These are phyloP conservation scores for Brienomyrus longianalis DNA, from an alignment of 2,113 vertebrate species.

Conservation along the genomic window DNA sequence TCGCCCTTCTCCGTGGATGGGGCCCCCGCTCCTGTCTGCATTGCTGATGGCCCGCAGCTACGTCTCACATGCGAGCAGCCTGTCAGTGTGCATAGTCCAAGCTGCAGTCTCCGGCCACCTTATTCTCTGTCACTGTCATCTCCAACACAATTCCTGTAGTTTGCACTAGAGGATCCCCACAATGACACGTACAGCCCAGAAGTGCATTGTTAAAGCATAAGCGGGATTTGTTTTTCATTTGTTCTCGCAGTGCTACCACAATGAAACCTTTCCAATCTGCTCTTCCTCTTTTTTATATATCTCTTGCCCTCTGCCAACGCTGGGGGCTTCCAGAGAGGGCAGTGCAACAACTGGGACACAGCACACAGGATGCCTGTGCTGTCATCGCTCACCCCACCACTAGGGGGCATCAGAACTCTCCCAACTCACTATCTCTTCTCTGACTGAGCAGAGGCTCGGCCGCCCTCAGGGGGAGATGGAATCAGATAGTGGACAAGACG, in stretches of 20 bases:
- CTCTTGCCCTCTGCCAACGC: not conserved
- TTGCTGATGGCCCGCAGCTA: not conserved
- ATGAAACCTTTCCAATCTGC: not conserved
- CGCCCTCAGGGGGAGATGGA: constrained; percentile 45
- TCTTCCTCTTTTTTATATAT: not conserved
- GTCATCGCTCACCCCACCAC: constrained; percentile 19
- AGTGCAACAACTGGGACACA: not conserved
- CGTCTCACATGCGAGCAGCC: not conserved
- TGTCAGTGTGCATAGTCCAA: too few species aligned
- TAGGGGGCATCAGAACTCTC: constrained; percentile 27
- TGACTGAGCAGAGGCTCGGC: not conserved
- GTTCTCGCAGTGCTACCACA: not conserved
- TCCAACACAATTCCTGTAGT: not conserved
- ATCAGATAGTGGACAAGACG: constrained; percentile 31
- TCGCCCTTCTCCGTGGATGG: not conserved
- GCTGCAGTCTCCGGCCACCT: not conserved
- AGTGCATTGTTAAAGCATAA: not conserved
- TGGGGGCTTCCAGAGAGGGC: not conserved
- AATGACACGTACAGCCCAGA: not conserved
- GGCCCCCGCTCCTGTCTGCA: not conserved
- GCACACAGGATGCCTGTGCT: not conserved
- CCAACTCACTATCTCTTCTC: not conserved
- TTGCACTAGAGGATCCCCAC: not conserved
- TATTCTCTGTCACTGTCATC: not conserved
- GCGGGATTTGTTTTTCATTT: not conserved